Percentiles rank a stretch among this genome's conserved stretches.
Evolutionary conservation across 2,888 invertebrate species (phyloP).

Genomic region (Phanerotoma sp.): DNA sequence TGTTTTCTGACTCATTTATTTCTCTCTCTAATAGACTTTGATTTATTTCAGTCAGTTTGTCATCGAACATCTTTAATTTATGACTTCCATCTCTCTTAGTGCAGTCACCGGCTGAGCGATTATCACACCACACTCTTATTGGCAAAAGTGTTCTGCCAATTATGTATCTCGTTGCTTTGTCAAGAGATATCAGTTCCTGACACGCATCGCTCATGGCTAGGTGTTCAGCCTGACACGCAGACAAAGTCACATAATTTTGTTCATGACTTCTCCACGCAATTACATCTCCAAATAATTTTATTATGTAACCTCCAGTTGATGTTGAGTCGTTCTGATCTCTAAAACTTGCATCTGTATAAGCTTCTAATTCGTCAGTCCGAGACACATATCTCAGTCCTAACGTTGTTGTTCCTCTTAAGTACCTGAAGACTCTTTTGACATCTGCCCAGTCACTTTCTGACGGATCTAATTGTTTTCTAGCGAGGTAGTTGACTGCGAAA

Average conservation of each 20-base stretch:
- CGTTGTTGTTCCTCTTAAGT: too few relatives aligned
- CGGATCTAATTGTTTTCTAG: neutral
- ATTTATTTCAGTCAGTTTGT: constrained; percentile 17
- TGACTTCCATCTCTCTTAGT: constrained; percentile 16
- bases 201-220: constrained; percentile 7
- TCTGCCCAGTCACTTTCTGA: neutral
- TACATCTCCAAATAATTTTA: constrained; percentile 23
- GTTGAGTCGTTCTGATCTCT: too few relatives aligned
- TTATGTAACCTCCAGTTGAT: constrained; percentile 24
- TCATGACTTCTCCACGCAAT: constrained; percentile 28
- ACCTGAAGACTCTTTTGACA: too few relatives aligned
- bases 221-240: constrained; percentile 23
- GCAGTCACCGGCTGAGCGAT: constrained; percentile 21
- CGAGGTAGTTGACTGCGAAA: constrained; percentile 12
- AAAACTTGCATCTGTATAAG: constrained; percentile 19
- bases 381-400: too few relatives aligned
- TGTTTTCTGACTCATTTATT: constrained; percentile 20
- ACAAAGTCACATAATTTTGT: constrained; percentile 19
- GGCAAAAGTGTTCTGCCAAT: constrained; percentile 22
- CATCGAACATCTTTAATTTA: constrained; percentile 19
- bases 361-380: too few relatives aligned
- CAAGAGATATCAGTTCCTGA: constrained; percentile 22
- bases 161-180: constrained; percentile 25
- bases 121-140: constrained; percentile 25
- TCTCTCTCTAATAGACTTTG: constrained; percentile 17